These are phyloP conservation scores for Isaurus tuberculatus DNA, from an alignment of 92 coral and sea anemone species.

Conservation along the genomic window DNA sequence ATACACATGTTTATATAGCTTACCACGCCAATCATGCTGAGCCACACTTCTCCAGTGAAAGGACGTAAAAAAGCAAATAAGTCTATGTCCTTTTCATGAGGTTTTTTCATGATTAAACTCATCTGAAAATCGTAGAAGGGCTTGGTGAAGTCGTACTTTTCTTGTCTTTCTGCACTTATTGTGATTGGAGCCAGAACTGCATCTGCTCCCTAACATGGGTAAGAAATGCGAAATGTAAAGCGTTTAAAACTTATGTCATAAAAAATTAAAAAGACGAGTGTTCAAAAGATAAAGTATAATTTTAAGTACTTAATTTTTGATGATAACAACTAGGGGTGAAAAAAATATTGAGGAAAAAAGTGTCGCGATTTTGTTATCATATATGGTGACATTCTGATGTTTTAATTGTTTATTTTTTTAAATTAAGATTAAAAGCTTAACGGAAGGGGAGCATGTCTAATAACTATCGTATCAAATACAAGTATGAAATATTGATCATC, in stretches of 20 bases:
- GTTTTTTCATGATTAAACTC: slow-evolving; percentile 88
- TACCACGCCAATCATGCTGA: slow-evolving; percentile 87
- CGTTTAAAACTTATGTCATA: background rate
- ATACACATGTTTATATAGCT: slow-evolving; percentile 25
- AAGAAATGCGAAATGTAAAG: background rate
- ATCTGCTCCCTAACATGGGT: slow-evolving; percentile 68
- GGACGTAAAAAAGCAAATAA: slow-evolving; percentile 93
- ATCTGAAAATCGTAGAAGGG: slow-evolving; percentile 95
- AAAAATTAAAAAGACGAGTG: background rate
- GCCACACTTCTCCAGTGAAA: slow-evolving; percentile 86
- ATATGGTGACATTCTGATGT: too few relatives aligned
- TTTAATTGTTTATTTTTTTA: too few relatives aligned
- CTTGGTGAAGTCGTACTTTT: slow-evolving; percentile 84
- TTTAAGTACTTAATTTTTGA: background rate
- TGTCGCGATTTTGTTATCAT: too few relatives aligned
- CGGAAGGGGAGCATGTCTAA: too few relatives aligned
- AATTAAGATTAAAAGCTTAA: too few relatives aligned
- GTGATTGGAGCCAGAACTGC: slow-evolving; percentile 94
- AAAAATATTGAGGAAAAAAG: too few relatives aligned
- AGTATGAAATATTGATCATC: too few relatives aligned
- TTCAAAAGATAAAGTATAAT: too few relatives aligned
- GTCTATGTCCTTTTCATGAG: slow-evolving; percentile 68
- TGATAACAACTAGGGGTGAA: background rate
- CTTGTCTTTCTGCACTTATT: slow-evolving; percentile 85
- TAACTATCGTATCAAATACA: too few relatives aligned